phyloP scores from a whole-genome alignment of 2,888 invertebrate genomes.

The Andrena haemorrhoa region DNA sequence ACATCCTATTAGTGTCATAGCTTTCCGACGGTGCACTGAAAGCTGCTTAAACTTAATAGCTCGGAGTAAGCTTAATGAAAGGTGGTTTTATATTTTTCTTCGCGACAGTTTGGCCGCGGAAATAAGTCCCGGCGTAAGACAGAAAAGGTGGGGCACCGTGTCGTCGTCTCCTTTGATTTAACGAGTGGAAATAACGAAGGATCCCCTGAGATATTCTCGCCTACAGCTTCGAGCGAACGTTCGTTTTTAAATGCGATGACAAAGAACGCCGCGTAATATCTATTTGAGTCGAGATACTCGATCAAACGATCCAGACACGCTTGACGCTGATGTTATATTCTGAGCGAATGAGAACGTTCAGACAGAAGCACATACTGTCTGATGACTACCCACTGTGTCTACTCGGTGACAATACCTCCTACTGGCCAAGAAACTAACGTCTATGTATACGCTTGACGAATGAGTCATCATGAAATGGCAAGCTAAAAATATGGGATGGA shows the following conservation, averaged over 20 bases:
- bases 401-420: not conserved
- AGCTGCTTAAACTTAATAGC: constrained; percentile 70
- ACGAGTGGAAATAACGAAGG: not conserved
- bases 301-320: not conserved
- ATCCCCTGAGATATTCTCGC: not conserved
- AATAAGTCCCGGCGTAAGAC: not conserved
- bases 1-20: constrained; percentile 58
- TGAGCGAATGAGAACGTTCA: not conserved
- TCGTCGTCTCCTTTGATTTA: not conserved
- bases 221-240: not conserved
- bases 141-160: constrained; percentile 9
- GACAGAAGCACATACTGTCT: constrained; percentile 4
- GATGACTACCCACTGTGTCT: not conserved
- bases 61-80: constrained; percentile 60
- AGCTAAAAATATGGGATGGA: not conserved
- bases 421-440: not conserved
- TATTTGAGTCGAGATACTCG: not conserved
- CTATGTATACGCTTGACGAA: not conserved
- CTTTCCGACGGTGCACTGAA: constrained; percentile 41
- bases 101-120: constrained; percentile 1
- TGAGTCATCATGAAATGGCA: constrained; percentile 7
- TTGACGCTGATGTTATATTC: not conserved
- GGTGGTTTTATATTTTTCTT: constrained; percentile 34
- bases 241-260: not conserved
- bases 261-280: not conserved